Evolutionary conservation across 2,113 vertebrate species (phyloP), one percentile per base, ranked within the genome.

Genomic region (Bambusicola thoracicus): DNA sequence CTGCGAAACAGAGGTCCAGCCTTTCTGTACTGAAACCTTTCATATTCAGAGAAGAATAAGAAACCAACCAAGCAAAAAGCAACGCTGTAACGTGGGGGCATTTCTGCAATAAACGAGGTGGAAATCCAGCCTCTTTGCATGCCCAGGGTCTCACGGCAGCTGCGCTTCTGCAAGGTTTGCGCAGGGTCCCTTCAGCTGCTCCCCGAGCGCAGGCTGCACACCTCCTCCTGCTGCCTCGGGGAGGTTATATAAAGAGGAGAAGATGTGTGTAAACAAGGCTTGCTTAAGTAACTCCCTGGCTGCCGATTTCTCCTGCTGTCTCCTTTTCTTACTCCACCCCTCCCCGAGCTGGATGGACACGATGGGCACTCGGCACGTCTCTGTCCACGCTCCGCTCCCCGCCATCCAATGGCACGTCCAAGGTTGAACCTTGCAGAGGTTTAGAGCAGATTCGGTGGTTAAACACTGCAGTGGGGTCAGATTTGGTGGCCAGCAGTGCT

Each of bases 241-340:
- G 19, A 58, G 48, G 75, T 95, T 96, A 96, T 43, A 89, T 95
- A 97, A 93, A 93, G 59, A 61, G 24, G 34, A 85, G 20, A 48
- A 68, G 77, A 68, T 84, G 38, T 10, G 11, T 41, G 89, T 96
- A 95, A 95, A 94, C 81, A 96, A 85, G 19, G 34, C 62, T 53
- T 78, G 79, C 89, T 97, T 92, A 93, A 94, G 81, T 93, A 95
- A 96, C 69, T 88, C 77, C 68, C 27, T 0, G 2, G 49, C 80
- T 84, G 80, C 72, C 59, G 56, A 92, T 76, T 95, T 73, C 78
- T 90, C 78, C 78, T 29, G n/a, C 70, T 81, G 65, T 55, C n/a
- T 58, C 41, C 80, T 89, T 72, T 81, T 73, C 29, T 62, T 68
- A 24, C 89, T 82, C 94, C 67, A 30, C 92, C 85, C 78, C 74